Evolutionary conservation across 2,113 vertebrate genomes (phyloP).

Genomic region (Cottus gobio): DNA sequence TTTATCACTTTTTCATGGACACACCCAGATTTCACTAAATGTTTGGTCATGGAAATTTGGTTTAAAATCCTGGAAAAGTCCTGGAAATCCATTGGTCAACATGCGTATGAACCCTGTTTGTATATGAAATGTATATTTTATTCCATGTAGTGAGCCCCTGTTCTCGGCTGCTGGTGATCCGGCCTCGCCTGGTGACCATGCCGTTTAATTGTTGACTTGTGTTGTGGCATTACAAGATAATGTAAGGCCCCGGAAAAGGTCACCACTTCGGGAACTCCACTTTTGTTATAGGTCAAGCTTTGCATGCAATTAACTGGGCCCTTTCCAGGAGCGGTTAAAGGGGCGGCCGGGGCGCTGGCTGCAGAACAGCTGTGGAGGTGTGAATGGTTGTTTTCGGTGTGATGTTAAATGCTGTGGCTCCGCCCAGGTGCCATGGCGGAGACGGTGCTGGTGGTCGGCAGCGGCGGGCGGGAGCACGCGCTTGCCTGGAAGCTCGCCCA

Average conservation of each 20-base stretch:
- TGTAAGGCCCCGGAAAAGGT: conserved; percentile 75
- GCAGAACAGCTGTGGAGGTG: background rate
- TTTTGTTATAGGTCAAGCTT: conserved; percentile 68
- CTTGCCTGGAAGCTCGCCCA: conserved; percentile 93
- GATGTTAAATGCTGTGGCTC: rapidly evolving
- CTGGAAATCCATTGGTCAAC: too few relatives aligned
- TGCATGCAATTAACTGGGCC: conserved; percentile 62
- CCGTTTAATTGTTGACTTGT: conserved; percentile 51
- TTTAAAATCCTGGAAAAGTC: too few relatives aligned
- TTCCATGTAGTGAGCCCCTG: conserved; percentile 27
- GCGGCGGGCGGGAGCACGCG: conserved; percentile 90
- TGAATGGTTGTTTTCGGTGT: background rate
- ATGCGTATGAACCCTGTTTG: too few relatives aligned
- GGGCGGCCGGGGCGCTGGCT: background rate
- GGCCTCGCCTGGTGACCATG: conserved; percentile 22
- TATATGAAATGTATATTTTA: too few relatives aligned
- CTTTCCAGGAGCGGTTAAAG: conserved; percentile 3
- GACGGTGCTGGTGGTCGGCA: conserved; percentile 90
- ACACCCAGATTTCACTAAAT: too few relatives aligned
- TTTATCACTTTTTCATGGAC: too few relatives aligned
- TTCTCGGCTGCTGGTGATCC: conserved; percentile 4
- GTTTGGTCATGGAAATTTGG: too few relatives aligned
- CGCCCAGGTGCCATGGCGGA: conserved; percentile 86
- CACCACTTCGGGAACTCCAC: conserved; percentile 47
- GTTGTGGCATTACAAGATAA: conserved; percentile 56